These are phyloP conservation scores for Anseranas semipalmata DNA, from an alignment of 2,113 vertebrate genomes.

Conservation along the genomic window DNA sequence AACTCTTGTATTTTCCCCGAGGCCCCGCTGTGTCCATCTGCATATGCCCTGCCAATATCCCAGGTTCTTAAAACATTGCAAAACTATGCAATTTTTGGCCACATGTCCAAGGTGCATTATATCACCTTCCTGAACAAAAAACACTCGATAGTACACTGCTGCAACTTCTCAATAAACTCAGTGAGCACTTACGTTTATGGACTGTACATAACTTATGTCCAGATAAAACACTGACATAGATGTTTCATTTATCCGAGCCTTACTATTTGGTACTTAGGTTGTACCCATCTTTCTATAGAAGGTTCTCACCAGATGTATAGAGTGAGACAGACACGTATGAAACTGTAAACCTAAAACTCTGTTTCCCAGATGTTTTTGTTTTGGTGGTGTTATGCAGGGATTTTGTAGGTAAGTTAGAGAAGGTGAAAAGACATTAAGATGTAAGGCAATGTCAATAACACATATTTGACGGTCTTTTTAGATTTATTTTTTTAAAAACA, in stretches of 20 bases:
- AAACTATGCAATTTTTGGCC: background rate
- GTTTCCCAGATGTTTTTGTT: background rate
- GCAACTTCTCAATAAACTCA: background rate
- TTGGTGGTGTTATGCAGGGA: no score
- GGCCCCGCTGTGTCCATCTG: background rate
- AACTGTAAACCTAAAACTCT: background rate
- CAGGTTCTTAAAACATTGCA: background rate
- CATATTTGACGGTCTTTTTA: background rate
- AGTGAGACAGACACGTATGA: background rate
- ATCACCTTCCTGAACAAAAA: background rate
- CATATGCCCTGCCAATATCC: background rate
- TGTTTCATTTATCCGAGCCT: background rate
- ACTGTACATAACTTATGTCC: background rate
- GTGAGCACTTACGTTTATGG: background rate
- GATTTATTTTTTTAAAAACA: background rate
- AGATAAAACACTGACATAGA: background rate
- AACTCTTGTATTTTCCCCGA: background rate
- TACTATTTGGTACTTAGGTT: background rate
- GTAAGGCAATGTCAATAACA: background rate
- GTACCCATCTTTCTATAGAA: background rate
- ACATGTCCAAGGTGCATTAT: background rate
- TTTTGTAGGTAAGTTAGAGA: background rate
- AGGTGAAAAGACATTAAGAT: background rate
- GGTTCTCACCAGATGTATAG: background rate
- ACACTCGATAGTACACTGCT: background rate